phyloP scores from a whole-genome alignment of 2,888 invertebrate genomes.

The Iphiclides podalirius region DNA sequence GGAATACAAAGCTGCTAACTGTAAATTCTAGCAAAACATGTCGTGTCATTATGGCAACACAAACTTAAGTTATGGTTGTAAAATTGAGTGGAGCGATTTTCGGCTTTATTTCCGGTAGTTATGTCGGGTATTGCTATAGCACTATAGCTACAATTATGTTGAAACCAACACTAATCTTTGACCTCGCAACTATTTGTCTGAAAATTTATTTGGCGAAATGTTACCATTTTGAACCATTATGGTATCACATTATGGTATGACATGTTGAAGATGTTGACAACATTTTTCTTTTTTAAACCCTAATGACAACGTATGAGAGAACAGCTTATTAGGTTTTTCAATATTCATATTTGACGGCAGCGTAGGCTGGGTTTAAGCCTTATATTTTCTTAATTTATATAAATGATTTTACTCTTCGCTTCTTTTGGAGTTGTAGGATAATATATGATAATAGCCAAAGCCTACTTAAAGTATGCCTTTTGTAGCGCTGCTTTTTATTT shows the following conservation, averaged over 20 bases:
- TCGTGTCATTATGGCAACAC: slow-evolving; percentile 50
- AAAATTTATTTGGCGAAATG: slow-evolving; percentile 57
- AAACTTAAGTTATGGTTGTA: slow-evolving; percentile 25
- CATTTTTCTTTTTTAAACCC: slow-evolving; percentile 26
- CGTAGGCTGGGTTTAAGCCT: too few relatives aligned
- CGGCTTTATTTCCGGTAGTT: slow-evolving; percentile 29
- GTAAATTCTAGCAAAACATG: slow-evolving; percentile 59
- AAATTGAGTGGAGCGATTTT: slow-evolving; percentile 21
- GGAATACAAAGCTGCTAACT: slow-evolving; percentile 41
- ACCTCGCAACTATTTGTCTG: slow-evolving; percentile 52
- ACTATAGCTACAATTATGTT: slow-evolving; percentile 24
- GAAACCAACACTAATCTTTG: slow-evolving; percentile 44
- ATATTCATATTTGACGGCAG: too few relatives aligned
- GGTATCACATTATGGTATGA: slow-evolving; percentile 39
- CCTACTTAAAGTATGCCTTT: too few relatives aligned
- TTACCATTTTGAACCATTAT: slow-evolving; percentile 46
- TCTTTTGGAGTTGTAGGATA: too few relatives aligned
- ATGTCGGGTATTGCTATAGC: slow-evolving; percentile 23
- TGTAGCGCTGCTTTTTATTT: too few relatives aligned
- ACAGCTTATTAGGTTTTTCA: slow-evolving; percentile 12
- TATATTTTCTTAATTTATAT: too few relatives aligned
- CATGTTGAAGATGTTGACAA: slow-evolving; percentile 26
- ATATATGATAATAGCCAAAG: too few relatives aligned
- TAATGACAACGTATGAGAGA: slow-evolving; percentile 18
- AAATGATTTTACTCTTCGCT: too few relatives aligned